These are phyloP conservation scores for Etheostoma spectabile DNA, from an alignment of 2,113 vertebrate genomes.

Conservation along the genomic window DNA sequence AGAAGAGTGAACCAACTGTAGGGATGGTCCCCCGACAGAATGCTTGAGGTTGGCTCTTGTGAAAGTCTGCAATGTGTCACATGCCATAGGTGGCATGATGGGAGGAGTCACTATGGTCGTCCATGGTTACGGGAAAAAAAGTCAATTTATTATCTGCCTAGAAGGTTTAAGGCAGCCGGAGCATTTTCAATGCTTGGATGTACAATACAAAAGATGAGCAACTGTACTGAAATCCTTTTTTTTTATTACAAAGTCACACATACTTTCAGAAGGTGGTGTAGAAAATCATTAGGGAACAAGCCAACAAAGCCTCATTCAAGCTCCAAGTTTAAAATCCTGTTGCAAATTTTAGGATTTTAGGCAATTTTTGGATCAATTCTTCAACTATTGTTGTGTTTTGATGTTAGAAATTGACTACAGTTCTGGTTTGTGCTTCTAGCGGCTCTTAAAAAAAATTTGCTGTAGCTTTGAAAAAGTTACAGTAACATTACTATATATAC, in stretches of 20 bases:
- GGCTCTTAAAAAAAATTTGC: too few relatives aligned
- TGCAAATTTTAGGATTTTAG: neutral
- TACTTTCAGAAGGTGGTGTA: neutral
- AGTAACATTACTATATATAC: too few relatives aligned
- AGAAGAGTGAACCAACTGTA: neutral
- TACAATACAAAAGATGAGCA: neutral
- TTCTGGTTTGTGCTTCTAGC: neutral
- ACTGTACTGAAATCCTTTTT: neutral
- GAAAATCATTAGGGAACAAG: neutral
- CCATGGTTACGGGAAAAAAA: neutral
- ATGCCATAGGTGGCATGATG: neutral
- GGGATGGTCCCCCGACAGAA: neutral
- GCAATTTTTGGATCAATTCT: neutral
- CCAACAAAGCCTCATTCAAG: neutral
- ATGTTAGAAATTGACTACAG: neutral
- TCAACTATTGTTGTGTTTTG: neutral
- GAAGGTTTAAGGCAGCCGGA: neutral
- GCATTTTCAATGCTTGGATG: neutral
- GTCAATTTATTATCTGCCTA: neutral
- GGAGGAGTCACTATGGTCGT: neutral
- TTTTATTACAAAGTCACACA: neutral
- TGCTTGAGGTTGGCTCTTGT: neutral
- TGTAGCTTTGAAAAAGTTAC: too few relatives aligned
- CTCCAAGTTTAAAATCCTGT: neutral
- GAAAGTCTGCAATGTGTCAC: slow-evolving; percentile 2